Evolutionary conservation across 2,113 vertebrate genomes (phyloP).

Genomic region (Gorsachius goisagi): DNA sequence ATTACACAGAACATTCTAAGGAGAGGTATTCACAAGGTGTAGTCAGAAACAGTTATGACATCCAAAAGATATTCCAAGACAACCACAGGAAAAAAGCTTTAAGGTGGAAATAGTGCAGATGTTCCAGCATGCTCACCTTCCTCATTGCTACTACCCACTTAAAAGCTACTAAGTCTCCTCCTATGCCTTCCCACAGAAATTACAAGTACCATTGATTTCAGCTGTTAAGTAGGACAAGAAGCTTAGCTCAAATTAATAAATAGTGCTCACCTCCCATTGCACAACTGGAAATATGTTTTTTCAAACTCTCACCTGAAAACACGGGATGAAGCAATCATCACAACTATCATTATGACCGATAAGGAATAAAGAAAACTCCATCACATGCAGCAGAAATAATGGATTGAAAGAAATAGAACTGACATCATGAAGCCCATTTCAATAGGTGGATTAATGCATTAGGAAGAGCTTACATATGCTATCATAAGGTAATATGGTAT

Average conservation of each 20-base stretch:
- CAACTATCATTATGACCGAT: background rate
- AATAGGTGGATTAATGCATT: background rate
- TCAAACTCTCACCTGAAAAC: background rate
- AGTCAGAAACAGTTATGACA: background rate
- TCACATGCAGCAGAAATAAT: background rate
- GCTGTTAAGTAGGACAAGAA: background rate
- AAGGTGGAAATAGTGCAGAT: background rate
- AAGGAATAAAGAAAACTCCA: background rate
- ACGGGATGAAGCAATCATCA: background rate
- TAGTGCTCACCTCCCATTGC: background rate
- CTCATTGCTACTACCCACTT: background rate
- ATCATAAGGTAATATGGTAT: background rate
- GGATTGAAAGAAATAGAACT: background rate
- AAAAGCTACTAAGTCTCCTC: background rate
- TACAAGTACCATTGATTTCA: background rate
- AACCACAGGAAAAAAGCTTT: background rate
- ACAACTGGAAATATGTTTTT: background rate
- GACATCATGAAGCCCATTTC: fast-evolving
- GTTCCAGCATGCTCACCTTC: background rate
- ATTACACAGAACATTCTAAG: background rate
- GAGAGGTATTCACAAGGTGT: background rate
- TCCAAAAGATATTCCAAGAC: background rate
- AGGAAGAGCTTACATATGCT: background rate
- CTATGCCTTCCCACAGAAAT: background rate
- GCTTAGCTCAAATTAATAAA: background rate